Evolutionary conservation across 23 tunicate species (phyloP), one percentile per base, ranked within the genome.

Genomic region (Trididemnum clinides): DNA sequence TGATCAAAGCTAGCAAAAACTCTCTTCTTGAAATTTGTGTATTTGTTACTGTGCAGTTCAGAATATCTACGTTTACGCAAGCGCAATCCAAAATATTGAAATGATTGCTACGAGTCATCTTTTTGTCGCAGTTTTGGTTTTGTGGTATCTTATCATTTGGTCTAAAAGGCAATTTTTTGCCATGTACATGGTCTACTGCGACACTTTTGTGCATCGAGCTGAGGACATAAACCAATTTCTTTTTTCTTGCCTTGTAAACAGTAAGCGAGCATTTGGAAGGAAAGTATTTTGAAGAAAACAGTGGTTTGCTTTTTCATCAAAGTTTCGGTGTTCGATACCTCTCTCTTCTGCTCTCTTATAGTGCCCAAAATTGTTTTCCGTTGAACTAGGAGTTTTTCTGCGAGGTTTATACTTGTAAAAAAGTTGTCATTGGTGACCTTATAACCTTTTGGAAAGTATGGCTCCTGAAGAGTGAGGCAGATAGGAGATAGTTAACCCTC

Each of bases 121-220:
- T 26, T 26, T 59, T 59, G 69, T 59, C 26, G 69, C 69, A 59
- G 69, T 59, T 59, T 59, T 59, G 69, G 69, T 59, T 59, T 22
- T 59, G 27, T 59, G 69, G 21, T 5, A 59, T 59, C 69, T 59
- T 22, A 26, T 26, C 69, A 59, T 59, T 59, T 59, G 69, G 26
- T 59, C 69, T 59, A 21, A 59, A 59, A 59, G 26, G 26, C 22
- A 44, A 44, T 44, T 44, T 44, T 15, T 44, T 44, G 10, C 54
- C 15, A 44, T 44, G 54, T 44, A 15, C 15, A 10, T 44, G 54
- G 15, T 44, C 54, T 44, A 44, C 54, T 44, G 54, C 54, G 15
- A 44, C 54, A 44, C 54, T 44, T 44, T 44, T 10, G 54, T 44
- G 54, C 15, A 44, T 15, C 15, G 15, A 7, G 54, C 54, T 44